Conservation (phyloP, 1,140 invertebrate species). For the Drosophila albomicans region DNA sequence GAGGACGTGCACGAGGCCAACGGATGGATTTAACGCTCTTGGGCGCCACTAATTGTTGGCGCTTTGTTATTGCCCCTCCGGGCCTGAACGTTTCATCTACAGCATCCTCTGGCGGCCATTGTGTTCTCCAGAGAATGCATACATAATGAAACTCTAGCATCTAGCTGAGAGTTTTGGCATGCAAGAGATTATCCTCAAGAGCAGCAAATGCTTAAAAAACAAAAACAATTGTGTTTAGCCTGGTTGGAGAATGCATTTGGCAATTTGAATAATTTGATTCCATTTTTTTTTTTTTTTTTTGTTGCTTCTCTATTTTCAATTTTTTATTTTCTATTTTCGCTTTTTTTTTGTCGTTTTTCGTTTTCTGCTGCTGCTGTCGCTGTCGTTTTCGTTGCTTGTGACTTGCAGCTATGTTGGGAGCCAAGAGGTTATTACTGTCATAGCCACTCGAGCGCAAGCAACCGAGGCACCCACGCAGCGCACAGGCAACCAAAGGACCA, state of each 20-base stretch:
- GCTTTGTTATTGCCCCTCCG: constrained; percentile 53
- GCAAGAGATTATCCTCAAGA: neutral
- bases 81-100: constrained; percentile 6
- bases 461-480: constrained; percentile 60
- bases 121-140: constrained; percentile 35
- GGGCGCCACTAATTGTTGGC: constrained; percentile 73
- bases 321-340: constrained; percentile 1
- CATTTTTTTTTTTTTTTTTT: no score
- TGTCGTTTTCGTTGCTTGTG: constrained; percentile 16
- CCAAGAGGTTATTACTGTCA: constrained; percentile 79
- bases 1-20: constrained; percentile 8
- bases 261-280: constrained; percentile 69
- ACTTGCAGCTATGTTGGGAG: constrained; percentile 58
- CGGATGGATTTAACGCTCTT: constrained; percentile 73
- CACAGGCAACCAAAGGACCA: constrained; percentile 12
- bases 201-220: neutral
- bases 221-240: neutral
- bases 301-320: constrained; percentile 5
- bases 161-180: constrained; percentile 16
- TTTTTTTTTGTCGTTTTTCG: neutral
- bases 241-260: constrained; percentile 46
- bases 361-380: neutral
- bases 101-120: constrained; percentile 16
- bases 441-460: constrained; percentile 64
- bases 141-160: constrained; percentile 55